Percentiles rank a stretch among this genome's conserved stretches.
phyloP scores from a whole-genome alignment of 2,888 invertebrate genomes.

The Julus scanicus region DNA sequence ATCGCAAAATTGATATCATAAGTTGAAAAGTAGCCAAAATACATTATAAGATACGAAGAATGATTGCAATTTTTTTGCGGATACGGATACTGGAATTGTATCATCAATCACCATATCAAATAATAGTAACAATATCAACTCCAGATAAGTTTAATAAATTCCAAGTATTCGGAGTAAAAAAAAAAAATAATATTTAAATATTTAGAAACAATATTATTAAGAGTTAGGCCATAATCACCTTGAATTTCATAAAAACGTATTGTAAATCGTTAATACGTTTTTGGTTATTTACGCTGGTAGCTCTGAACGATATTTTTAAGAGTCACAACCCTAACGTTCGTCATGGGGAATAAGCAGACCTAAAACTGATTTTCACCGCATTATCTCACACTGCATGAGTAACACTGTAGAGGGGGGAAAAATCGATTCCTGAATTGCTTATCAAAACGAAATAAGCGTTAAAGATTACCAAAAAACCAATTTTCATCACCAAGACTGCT shows the following conservation, averaged over 20 bases:
- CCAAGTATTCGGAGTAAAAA: no score
- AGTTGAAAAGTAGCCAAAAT: neutral
- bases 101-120: no score
- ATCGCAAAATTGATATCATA: neutral
- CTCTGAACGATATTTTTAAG: neutral
- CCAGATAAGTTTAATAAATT: no score
- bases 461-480: conserved; percentile 3
- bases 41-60: neutral
- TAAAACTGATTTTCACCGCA: neutral
- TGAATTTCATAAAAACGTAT: no score
- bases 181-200: no score
- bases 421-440: conserved; percentile 21
- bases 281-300: neutral
- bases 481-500: conserved; percentile 39
- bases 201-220: no score
- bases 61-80: neutral
- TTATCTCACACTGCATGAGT: neutral
- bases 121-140: no score
- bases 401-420: neutral
- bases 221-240: no score
- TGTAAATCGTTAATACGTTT: no score
- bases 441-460: conserved; percentile 37
- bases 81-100: no score
- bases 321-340: neutral
- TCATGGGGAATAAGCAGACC: neutral